Evolutionary conservation across 2,113 vertebrate genomes (phyloP), one percentile per base, ranked within the genome.

Genomic region (Crocuta crocuta): DNA sequence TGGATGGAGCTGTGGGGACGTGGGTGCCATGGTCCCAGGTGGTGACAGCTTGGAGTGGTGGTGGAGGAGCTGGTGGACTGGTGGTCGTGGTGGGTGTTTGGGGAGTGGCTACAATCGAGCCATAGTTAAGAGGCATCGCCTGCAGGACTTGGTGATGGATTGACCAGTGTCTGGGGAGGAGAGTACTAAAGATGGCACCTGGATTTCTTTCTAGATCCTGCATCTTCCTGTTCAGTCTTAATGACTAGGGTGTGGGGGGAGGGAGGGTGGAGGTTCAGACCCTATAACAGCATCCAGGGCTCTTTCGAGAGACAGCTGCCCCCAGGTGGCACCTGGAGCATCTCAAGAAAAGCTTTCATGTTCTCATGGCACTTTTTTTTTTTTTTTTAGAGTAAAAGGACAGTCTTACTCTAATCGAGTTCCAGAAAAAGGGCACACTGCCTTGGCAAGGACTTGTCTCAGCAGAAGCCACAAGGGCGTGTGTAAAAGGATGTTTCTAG

Each of bases 391-490:
- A 84, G 43, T 58, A 45, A 74, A 82, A 93, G 68, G n/a, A 68
- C 31, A 73, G 55, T 89, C 79, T 76, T 26, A 81, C 58, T 93
- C 97, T 97, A 97, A 98, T 97, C 28, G 48, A 58, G 43, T 80
- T 97, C 73, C 26, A 76, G 68, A 74, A 63, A 7, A 55, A 89
- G 39, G 28, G 31, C 26, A 84, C 33, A 91, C 17, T 43, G 53
- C 83, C 89, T 78, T 70, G 8, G 50, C 87, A 93, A 96, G 58
- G 17, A n/a, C 21, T 17, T 9, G 12, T 58, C 66, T 76, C 65
- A 93, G 84, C 35, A 50, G 39, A 48, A 84, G 35, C 81, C 2
- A 0, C 26, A 33, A 33, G 9, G 24, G 24, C 17, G 48, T 33
- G 21, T 79, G n/a, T 55, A 81, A 61, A 68, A 88, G 0, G 2